These are phyloP conservation scores for Tachycineta bicolor DNA, from an alignment of 2,113 vertebrate species.

Conservation along the genomic window DNA sequence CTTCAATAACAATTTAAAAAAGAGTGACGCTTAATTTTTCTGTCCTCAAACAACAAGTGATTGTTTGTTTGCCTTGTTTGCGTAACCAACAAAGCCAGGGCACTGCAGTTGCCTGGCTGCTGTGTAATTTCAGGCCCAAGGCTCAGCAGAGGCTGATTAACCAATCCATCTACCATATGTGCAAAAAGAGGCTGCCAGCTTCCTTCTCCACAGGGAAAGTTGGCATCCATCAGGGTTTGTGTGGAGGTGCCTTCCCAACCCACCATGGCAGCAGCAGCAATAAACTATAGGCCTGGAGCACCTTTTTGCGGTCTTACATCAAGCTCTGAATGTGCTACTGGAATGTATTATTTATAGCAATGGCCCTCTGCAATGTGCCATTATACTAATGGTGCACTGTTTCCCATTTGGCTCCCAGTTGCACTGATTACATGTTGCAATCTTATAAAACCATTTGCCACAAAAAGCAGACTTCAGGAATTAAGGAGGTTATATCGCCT, in stretches of 20 bases:
- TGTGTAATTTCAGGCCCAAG: constrained; percentile 76
- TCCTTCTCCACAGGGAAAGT: constrained; percentile 76
- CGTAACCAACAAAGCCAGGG: constrained; percentile 64
- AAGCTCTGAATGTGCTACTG: constrained; percentile 57
- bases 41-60: constrained; percentile 69
- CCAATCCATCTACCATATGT: constrained; percentile 92
- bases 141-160: constrained; percentile 84
- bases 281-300: constrained; percentile 57
- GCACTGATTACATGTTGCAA: constrained; percentile 58
- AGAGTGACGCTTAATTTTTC: not conserved
- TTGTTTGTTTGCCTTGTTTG: constrained; percentile 73
- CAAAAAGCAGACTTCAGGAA: constrained; percentile 10
- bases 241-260: constrained; percentile 67
- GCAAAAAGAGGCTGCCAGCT: constrained; percentile 82
- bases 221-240: constrained; percentile 74
- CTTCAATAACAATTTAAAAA: constrained; percentile 27
- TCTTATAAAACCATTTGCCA: not conserved
- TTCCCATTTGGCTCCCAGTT: constrained; percentile 71
- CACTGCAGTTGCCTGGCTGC: constrained; percentile 74
- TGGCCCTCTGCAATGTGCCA: constrained; percentile 62
- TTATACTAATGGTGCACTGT: constrained; percentile 73
- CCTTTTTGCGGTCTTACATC: constrained; percentile 57
- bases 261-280: constrained; percentile 17
- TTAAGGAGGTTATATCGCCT: not conserved
- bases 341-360: constrained; percentile 77